Evolutionary conservation across 2,797 vertebrate genomes (phyloP), one percentile per base, ranked within the genome.

Genomic region (Phyllotis vaccarum): DNA sequence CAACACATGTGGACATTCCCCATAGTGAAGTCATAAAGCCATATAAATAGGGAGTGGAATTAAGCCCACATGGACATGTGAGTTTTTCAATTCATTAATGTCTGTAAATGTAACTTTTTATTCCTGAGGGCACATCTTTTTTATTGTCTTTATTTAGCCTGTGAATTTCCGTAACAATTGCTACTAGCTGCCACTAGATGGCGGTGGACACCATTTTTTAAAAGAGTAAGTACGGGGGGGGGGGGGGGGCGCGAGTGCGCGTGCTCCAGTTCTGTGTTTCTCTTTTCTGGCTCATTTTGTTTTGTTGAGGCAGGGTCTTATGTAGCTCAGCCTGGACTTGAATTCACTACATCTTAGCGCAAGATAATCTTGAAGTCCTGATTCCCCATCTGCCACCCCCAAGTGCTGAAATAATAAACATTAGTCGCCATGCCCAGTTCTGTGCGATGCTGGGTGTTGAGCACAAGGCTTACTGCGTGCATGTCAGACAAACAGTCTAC

Each of bases 381-480:
- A 19, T 60, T 0, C 6, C 7, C 34, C 0, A 3, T 34, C 22
- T 21, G 10, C n/a, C n/a, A 37, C 17, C n/a, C n/a, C 68, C 37
- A 40, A 40, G 21, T 40, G 37, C 37, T 13, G 34, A 80, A 56
- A 22, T 22, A n/a, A 79, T n/a, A n/a, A 6, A 10, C 34, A 37
- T 58, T 6, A 22, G 7, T 14, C 21, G 1, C 2, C 6, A 3
- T 22, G 52, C 52, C 34, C 21, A 80, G 54, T 17, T 9, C 11
- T 60, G 12, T 17, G 79, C 17, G 79, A 10, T 56, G 13, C 52
- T 56, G 54, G 52, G 19, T 3, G 13, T 54, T 5, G 22, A 9
- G 12, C 56, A 7, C 22, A 80, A 54, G n/a, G 56, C 13, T 17
- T 40, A 1, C 0, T 29, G 79, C n/a, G 0, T 29, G 79, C n/a